Evolutionary conservation across 2,888 invertebrate genomes (phyloP).

Genomic region (Trissoscelio sp.): DNA sequence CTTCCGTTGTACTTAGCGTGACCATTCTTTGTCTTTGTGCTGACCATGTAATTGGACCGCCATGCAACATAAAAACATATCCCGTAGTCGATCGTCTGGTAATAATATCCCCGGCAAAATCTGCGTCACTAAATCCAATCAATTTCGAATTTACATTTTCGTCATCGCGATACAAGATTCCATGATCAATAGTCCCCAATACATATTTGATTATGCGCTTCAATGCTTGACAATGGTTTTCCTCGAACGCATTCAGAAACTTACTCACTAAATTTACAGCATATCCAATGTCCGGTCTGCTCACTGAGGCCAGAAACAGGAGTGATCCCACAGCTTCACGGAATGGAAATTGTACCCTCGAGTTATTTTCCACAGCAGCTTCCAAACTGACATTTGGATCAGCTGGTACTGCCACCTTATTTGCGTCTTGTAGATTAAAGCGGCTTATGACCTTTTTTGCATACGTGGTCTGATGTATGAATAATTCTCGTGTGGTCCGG

Average conservation of each 20-base stretch:
- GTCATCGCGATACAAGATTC: constrained; percentile 1
- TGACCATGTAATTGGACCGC: constrained; percentile 2
- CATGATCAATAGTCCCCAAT: not conserved
- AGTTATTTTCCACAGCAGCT: not conserved
- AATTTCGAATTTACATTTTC: not conserved
- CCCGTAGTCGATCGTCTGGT: constrained; percentile 16
- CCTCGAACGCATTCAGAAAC: constrained; percentile 12
- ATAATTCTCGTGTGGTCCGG: constrained; percentile 32
- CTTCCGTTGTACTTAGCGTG: constrained; percentile 18
- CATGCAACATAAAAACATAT: constrained; percentile 6
- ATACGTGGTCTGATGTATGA: constrained; percentile 60
- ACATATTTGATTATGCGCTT: constrained; percentile 17
- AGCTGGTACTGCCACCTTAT: constrained; percentile 13
- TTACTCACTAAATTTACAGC: constrained; percentile 17
- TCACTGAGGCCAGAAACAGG: constrained; percentile 44
- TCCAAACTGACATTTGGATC: not conserved
- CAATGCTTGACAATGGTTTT: not conserved
- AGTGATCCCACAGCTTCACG: constrained; percentile 48
- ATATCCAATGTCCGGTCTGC: constrained; percentile 25
- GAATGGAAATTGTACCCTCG: constrained; percentile 31
- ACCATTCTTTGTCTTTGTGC: constrained; percentile 6
- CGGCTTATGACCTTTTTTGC: constrained; percentile 41
- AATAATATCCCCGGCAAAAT: constrained; percentile 1
- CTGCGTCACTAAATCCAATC: not conserved
- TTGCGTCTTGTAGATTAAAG: constrained; percentile 56